These are phyloP conservation scores for Trachurus trachurus DNA, from an alignment of 2,797 vertebrate species.

Conservation along the genomic window DNA sequence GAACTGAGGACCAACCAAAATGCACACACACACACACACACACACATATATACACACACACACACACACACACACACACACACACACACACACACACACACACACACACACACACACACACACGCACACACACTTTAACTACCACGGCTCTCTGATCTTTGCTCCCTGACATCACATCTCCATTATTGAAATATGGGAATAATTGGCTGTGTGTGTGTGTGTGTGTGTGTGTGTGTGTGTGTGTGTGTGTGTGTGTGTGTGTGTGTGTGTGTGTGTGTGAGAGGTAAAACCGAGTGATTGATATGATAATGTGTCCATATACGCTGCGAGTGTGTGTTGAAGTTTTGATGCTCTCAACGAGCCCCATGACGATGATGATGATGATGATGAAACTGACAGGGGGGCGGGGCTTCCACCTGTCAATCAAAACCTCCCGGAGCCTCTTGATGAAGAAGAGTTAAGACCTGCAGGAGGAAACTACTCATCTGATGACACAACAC, in stretches of 20 bases:
- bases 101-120: conserved; percentile 14
- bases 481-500: too few relatives aligned
- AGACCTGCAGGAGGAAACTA: too few relatives aligned
- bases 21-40: conserved; percentile 1
- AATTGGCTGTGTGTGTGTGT: conserved; percentile 3
- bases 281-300: conserved; percentile 16
- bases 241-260: conserved; percentile 21
- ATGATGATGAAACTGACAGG: not conserved
- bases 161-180: conserved; percentile 52
- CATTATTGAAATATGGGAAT: conserved; percentile 45
- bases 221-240: too few relatives aligned
- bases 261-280: conserved; percentile 12
- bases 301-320: conserved; percentile 43
- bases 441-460: not conserved
- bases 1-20: too few relatives aligned
- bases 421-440: conserved; percentile 31
- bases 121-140: conserved; percentile 29
- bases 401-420: conserved; percentile 13
- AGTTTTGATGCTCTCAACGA: conserved; percentile 24
- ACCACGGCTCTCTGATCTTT: conserved; percentile 49
- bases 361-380: not conserved
- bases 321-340: not conserved
- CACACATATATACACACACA: conserved; percentile 40
- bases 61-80: conserved; percentile 34
- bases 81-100: conserved; percentile 11